Evolutionary conservation across 2,113 vertebrate species (phyloP), one percentile per base, ranked within the genome.

Genomic region (Hydrolagus affinis): DNA sequence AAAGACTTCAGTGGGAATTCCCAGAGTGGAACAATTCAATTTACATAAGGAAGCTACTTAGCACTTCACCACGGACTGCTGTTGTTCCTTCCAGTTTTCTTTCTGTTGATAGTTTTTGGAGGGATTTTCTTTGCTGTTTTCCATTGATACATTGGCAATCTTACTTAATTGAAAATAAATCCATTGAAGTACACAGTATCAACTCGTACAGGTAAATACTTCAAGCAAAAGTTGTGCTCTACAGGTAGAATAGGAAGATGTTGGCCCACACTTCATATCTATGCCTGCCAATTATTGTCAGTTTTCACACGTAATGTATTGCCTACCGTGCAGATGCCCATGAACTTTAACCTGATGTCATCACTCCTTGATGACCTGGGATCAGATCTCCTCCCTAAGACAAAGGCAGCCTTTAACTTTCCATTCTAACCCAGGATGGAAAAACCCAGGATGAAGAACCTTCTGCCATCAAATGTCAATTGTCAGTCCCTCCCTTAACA

Each of bases 21-120:
- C 78, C 2, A 14, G 25, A 83, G 62, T 68, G 60, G 66, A 30
- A 89, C 88, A 56, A 90, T 85, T 91, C 88, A 88, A 90, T 92
- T 90, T 90, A 89, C 91, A 91, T 93, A 90, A 93, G 90, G 89
- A 88, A 87, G 89, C 88, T 92, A 91, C 93, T 93, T 92, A 93
- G 87, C 91, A 91, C 90, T 83, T 90, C 89, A 89, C 86, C 86
- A 88, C 89, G 66, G 85, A 91, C 87, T 88, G 89, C 88, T 91
- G 91, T 90, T 91, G 90, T 90, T 17, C 23, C 4, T 69, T 15
- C 19, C 32, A 56, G 73, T 19, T 75, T 19, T 44, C 44, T 44
- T 75, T 74, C 25, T 17, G 9, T 83, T 66, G 56, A 75, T 23
- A 68, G 10, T 19, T 83, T 83, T 44, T 44, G 44, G 44, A 44